Evolutionary conservation across 2,797 vertebrate genomes (phyloP), one percentile per base, ranked within the genome.

Genomic region (Lycodopsis pacificus): DNA sequence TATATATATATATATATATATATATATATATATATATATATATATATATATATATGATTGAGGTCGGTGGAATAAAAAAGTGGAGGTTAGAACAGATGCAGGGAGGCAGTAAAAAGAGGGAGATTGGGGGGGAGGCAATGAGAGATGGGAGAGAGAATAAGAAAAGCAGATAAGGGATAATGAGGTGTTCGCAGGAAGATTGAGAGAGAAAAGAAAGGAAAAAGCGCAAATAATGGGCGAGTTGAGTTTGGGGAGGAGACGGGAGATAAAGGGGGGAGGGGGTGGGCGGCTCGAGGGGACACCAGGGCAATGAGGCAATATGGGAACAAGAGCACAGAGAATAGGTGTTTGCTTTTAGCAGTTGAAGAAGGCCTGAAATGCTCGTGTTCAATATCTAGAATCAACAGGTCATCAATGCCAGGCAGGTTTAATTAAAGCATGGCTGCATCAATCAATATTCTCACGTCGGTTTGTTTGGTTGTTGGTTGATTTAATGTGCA

Each of bases 141-240:
- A 84, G 83, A 89, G 88, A 91, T 89, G 79, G 85, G 77, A 58
- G 77, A 42, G 74, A 79, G 84, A 83, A 83, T 83, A 85, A 88
- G 83, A 77, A 83, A 76, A 76, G 77, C 76, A 88, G 91, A 92
- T 92, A 92, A 91, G 84, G 85, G 71, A 87, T 92, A 92, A 93
- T 92, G 84, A 92, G 90, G 78, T 90, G 89, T 87, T 91, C 49
- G 5, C 40, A 2, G 64, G 67, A 66, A 70, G 80, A 90, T 63
- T n/a, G 80, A 84, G 80, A 36, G 80, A 84, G 83, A 81, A 79
- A 83, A 74, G 61, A 65, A 84, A 78, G 40, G 49, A 38, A 82
- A 80, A 79, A 63, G 73, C 0, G 53, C 59, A 78, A 88, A 86
- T 81, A 76, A 86, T 77, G 82, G 86, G 42, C 3, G 15, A 81